phyloP scores from a whole-genome alignment of 2,797 vertebrate genomes.

The Leptodactylus fallax region DNA sequence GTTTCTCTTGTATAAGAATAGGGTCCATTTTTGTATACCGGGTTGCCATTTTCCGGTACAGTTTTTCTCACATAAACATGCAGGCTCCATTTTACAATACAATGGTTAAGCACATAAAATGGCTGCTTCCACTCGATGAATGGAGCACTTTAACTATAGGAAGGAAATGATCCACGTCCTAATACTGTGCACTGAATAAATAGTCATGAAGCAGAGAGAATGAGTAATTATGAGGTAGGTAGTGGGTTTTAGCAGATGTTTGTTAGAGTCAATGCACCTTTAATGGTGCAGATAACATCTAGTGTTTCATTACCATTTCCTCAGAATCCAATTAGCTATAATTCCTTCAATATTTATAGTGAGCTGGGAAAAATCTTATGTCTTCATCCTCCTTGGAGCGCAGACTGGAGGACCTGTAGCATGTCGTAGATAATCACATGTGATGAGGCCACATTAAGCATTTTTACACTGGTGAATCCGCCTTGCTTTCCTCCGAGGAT shows the following conservation, averaged over 20 bases:
- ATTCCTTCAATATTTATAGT: slow-evolving; percentile 60
- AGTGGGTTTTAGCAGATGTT: slow-evolving; percentile 59
- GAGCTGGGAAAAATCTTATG: slow-evolving; percentile 49
- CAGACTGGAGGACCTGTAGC: slow-evolving; percentile 48
- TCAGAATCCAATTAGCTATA: slow-evolving; percentile 63
- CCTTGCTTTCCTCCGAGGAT: slow-evolving; percentile 4
- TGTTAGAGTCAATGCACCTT: slow-evolving; percentile 60
- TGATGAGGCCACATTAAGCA: slow-evolving; percentile 52
- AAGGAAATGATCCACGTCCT: slow-evolving; percentile 4
- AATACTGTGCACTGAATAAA: slow-evolving; percentile 17
- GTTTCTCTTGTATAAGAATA: not conserved
- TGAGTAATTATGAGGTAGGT: slow-evolving; percentile 52
- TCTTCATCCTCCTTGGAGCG: slow-evolving; percentile 32
- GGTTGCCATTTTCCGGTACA: not conserved
- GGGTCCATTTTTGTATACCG: no score
- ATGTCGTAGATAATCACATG: slow-evolving; percentile 49
- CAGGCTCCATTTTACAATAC: not conserved
- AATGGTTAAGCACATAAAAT: not conserved
- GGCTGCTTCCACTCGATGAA: not conserved
- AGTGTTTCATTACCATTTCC: slow-evolving; percentile 59
- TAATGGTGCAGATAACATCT: slow-evolving; percentile 62
- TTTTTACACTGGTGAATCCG: slow-evolving; percentile 35
- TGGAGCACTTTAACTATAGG: slow-evolving; percentile 7
- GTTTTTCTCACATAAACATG: not conserved
- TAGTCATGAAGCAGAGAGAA: slow-evolving; percentile 45